These are phyloP conservation scores for Recurvirostra avosetta DNA, from an alignment of 2,113 vertebrate species.

Conservation along the genomic window DNA sequence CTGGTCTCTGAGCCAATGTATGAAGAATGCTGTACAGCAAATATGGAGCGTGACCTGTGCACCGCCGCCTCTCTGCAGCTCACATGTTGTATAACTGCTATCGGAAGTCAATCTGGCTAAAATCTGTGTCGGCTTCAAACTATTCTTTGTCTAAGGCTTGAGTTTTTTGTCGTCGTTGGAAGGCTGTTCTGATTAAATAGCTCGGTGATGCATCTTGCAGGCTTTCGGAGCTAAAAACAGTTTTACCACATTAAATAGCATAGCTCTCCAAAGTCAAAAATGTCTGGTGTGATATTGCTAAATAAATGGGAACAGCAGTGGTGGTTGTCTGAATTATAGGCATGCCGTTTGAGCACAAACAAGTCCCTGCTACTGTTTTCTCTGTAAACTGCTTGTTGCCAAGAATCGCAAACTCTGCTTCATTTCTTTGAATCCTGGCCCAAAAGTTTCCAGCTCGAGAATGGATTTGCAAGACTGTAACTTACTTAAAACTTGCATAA, in stretches of 20 bases:
- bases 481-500: background rate
- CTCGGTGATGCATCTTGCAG: background rate
- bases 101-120: background rate
- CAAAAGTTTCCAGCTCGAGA: conserved; percentile 23
- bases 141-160: background rate
- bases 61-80: background rate
- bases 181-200: background rate
- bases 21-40: background rate
- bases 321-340: background rate
- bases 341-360: background rate
- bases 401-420: background rate
- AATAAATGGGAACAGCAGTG: background rate
- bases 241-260: background rate
- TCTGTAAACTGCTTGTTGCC: background rate
- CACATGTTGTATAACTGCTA: conserved; percentile 6
- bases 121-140: background rate
- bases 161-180: background rate
- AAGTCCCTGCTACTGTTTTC: conserved; percentile 20
- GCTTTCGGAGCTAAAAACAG: background rate
- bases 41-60: background rate
- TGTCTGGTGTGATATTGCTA: background rate
- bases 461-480: background rate
- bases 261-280: background rate
- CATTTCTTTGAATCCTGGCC: background rate
- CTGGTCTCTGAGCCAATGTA: background rate